Base-by-base conservation (phyloP, 2,888 invertebrate genomes). In the Platycheirus albimanus region DNA sequence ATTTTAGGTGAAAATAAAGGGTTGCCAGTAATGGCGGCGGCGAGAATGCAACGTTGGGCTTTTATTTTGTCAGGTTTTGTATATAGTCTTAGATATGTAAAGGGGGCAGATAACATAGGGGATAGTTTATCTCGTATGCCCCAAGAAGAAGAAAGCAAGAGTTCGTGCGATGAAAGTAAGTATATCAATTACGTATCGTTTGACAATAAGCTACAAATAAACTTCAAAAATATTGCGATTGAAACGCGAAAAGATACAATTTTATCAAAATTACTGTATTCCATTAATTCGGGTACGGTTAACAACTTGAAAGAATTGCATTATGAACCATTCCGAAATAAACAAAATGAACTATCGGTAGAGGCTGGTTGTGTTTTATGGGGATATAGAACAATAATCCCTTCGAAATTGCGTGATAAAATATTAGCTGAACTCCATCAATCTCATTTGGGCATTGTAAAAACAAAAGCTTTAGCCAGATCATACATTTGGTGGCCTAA, bases 401-500 rank as follows among this genome's bases (percentile, higher is more conserved):
- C 52, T 24, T 24, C 24, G 24, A 24, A 24, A 24, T 4, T 24
- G 24, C 24, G 24, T 24, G 6, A 24, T n/a, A 24, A 24, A 24
- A 6, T 24, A 24, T 24, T 56, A 56, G 11, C 8, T 11, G 36
- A 36, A 30, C 56, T 56, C 19, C 56, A 56, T 56, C 11, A 19
- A 58, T 58, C 58, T 33, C 58, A 58, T 3, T 36, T 58, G 20
- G 58, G 58, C 8, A 36, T 58, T 38, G 38, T 58, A 10, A 38
- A 58, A 36, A 58, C 58, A 2, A 58, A 66, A 43, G 8, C 36
- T 19, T 49, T 70, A 19, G 49, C 47, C 11, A 17, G 58, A 3
- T 51, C 61, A 8, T 63, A 63, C 19, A 10, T 72, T 19, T 72
- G 52, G 72, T 72, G 58, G 63, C 75, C 66, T 38, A 58, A 67